These are phyloP conservation scores for Leucophenga varia DNA, from an alignment of 1,140 invertebrate genomes.

Conservation along the genomic window DNA sequence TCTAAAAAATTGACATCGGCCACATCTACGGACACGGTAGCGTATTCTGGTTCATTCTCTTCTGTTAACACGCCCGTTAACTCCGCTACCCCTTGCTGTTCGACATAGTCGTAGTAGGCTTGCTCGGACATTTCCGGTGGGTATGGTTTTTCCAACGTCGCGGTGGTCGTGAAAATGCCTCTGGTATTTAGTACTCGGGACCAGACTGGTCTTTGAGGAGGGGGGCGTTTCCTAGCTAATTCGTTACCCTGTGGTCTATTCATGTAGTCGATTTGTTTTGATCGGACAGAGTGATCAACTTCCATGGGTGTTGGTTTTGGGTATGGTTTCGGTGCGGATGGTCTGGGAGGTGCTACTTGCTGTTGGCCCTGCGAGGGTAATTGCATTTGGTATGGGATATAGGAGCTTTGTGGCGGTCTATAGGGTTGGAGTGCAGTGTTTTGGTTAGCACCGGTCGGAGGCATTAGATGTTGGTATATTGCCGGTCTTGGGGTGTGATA, in stretches of 20 bases:
- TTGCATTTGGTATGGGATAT: too few relatives aligned
- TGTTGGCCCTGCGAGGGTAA: neutral
- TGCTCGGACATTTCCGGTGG: neutral
- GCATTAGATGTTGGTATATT: too few relatives aligned
- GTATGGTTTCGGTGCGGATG: constrained; percentile 7
- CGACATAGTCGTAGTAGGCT: neutral
- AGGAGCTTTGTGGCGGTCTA: too few relatives aligned
- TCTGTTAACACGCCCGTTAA: too few relatives aligned
- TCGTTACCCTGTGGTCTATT: constrained; percentile 8
- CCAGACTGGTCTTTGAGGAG: too few relatives aligned
- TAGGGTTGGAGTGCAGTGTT: neutral
- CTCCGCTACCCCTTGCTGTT: neutral
- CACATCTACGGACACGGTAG: neutral
- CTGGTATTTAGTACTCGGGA: too few relatives aligned
- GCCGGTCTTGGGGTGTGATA: constrained; percentile 1
- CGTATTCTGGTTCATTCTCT: neutral
- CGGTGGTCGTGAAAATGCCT: too few relatives aligned
- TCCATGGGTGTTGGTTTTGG: constrained; percentile 16
- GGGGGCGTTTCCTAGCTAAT: too few relatives aligned
- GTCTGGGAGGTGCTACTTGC: constrained; percentile 2
- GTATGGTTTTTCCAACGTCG: too few relatives aligned
- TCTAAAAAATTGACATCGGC: too few relatives aligned
- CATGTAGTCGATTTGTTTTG: constrained; percentile 10
- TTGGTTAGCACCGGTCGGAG: too few relatives aligned
- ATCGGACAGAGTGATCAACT: constrained; percentile 5